Evolutionary conservation across 2,797 vertebrate genomes (phyloP).

Genomic region (Columba guinea): DNA sequence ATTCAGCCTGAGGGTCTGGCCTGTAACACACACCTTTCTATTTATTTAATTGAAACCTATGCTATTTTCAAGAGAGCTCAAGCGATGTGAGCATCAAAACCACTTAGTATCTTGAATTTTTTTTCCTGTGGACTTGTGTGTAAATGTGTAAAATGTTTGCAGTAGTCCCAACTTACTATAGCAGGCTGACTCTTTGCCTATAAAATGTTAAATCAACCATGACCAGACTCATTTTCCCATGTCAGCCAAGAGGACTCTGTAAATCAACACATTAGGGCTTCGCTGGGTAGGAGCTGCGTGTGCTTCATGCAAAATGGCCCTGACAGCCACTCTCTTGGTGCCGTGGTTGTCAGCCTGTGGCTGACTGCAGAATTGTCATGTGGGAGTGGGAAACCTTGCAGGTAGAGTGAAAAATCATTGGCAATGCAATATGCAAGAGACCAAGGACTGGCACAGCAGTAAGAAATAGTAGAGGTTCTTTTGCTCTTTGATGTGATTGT

Average conservation of each 20-base stretch:
- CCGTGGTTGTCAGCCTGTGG: background rate
- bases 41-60: background rate
- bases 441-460: background rate
- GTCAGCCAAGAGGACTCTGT: constrained; percentile 62
- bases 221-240: constrained; percentile 65
- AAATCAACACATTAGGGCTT: constrained; percentile 68
- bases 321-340: constrained; percentile 43
- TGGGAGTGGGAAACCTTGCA: background rate
- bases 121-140: background rate
- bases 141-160: constrained; percentile 32
- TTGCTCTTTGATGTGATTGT: background rate
- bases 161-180: constrained; percentile 38
- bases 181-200: constrained; percentile 42
- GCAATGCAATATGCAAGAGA: background rate
- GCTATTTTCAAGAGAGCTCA: background rate
- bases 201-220: constrained; percentile 68
- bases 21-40: background rate
- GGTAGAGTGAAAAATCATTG: background rate
- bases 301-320: constrained; percentile 52
- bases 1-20: background rate
- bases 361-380: background rate
- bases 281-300: constrained; percentile 36
- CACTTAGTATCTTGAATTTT: background rate
- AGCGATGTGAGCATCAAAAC: background rate
- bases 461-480: background rate